Base-by-base conservation (phyloP, 2,888 invertebrate genomes). In the Sympetrum striolatum region DNA sequence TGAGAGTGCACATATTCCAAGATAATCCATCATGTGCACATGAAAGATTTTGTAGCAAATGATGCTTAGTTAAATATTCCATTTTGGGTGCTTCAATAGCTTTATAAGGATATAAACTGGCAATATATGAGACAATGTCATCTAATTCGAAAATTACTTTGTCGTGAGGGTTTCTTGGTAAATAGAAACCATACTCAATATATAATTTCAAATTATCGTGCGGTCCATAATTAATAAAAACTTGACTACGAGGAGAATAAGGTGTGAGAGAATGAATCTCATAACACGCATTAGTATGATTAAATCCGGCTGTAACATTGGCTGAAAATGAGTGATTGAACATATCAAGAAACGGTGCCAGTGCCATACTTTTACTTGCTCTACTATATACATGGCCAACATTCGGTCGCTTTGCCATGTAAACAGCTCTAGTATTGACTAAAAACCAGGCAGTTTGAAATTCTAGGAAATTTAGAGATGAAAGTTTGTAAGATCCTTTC, bases 311-410 rank as follows among this genome's bases (percentile, higher is more conserved):
- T 25, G 82, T 53, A 5, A 48, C 53, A n/a, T 8, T 31, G 25
- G 82, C 53, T 6, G 44, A 31, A 58, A 73, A 95, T 90, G 96
- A 96, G 93, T 98, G 98, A 94, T 98, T 98, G 91, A 98, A 97
- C 94, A 98, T 96, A 93, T 98, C 98, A 91, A 98, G 94, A 93
- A 96, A 98, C 0, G 98, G 98, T 91, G 97, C 98, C 90, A 98
- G 93, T 8, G 98, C 98, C 94, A 95, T 92, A 22, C 90, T 95
- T 44, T 96, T 95, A 92, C 95, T 95, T 90, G 95, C 94, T 91
- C 94, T 93, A 73, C 95, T 93, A 53, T 2, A 53, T 53, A 18
- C 15, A 18, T 53, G 53, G 8, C 53, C 53, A 53, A 18, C 53
- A 53, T 53, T 18, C 18, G 53, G 18, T 18, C 53, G 15, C 53